phyloP scores from a whole-genome alignment of 2,797 vertebrate genomes.

The Meriones psammophilus region DNA sequence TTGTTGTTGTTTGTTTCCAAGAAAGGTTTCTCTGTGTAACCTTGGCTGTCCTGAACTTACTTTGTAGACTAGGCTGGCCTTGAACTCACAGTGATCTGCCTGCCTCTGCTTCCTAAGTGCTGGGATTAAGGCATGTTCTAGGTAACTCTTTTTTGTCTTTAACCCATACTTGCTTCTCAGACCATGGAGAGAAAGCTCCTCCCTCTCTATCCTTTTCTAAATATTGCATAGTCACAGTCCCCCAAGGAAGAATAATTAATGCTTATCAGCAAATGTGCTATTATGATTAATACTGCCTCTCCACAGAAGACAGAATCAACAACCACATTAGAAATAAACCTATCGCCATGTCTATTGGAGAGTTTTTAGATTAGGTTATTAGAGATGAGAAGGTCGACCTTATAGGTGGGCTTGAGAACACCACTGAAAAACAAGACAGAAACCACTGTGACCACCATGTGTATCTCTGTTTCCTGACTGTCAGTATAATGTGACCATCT shows the following conservation, averaged over 20 bases:
- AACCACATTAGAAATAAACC: not conserved
- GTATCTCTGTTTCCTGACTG: not conserved
- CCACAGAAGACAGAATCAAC: not conserved
- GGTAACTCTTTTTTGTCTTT: not conserved
- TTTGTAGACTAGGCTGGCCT: no score
- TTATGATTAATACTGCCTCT: not conserved
- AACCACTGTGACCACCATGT: not conserved
- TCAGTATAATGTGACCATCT: no score
- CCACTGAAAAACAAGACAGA: not conserved
- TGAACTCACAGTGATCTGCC: no score
- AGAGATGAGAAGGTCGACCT: not conserved
- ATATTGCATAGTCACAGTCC: fast-evolving
- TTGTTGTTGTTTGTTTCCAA: no score
- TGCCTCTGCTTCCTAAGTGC: no score
- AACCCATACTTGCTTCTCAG: not conserved
- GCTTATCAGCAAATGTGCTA: not conserved
- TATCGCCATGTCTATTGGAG: not conserved
- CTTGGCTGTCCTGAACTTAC: no score
- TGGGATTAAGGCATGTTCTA: no score
- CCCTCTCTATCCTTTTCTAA: not conserved
- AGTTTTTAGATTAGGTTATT: not conserved
- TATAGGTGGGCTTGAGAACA: not conserved
- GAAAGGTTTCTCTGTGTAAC: no score
- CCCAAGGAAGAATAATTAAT: not conserved
- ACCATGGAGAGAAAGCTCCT: not conserved